Conservation (phyloP, 1,140 invertebrate species). For the Drosophila tropicalis region DNA sequence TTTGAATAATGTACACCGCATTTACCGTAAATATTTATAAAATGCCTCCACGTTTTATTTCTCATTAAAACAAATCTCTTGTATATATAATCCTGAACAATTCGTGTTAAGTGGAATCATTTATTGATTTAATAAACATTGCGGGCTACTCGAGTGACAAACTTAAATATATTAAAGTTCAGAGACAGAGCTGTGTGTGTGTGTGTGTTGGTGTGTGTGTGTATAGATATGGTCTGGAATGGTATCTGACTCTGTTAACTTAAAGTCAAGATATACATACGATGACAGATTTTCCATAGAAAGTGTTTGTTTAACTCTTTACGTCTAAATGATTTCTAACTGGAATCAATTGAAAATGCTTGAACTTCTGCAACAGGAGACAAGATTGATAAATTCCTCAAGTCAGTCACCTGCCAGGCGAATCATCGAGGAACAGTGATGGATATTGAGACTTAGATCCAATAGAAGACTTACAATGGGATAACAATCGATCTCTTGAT, state of each 20-base stretch:
- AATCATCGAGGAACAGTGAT: no score
- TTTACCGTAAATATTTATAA: conserved; percentile 72
- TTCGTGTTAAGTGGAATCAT: conserved; percentile 41
- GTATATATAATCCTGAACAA: conserved; percentile 8
- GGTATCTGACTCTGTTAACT: not conserved
- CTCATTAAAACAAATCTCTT: conserved; percentile 44
- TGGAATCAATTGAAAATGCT: no score
- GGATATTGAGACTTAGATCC: no score
- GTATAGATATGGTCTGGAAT: not conserved
- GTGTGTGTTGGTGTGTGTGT: not conserved
- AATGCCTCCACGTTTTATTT: conserved; percentile 45
- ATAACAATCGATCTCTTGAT: no score
- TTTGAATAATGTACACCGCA: conserved; percentile 30
- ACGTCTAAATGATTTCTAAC: no score
- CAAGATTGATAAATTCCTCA: no score
- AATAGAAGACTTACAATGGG: no score
- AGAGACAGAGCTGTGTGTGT: not conserved
- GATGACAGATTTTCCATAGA: not conserved
- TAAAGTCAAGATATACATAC: not conserved
- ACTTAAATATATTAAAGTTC: conserved; percentile 5
- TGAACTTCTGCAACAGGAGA: no score
- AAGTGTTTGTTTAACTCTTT: conserved; percentile 1
- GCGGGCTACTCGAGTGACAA: conserved; percentile 26
- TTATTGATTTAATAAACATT: conserved; percentile 24
- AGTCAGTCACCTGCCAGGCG: no score